phyloP scores from a whole-genome alignment of 2,888 invertebrate genomes.

The Ochropleura plecta region DNA sequence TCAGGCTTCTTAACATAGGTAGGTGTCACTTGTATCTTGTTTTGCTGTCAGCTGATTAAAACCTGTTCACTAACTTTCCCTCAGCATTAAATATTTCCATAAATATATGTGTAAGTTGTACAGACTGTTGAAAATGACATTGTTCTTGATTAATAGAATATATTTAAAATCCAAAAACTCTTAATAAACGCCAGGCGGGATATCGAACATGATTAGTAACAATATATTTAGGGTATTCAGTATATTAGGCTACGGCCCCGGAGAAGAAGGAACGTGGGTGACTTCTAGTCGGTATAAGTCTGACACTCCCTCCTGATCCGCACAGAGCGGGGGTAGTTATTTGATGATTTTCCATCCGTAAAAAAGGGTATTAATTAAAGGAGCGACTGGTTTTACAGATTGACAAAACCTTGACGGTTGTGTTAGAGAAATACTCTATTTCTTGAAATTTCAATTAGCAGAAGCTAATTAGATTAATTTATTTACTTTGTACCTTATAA shows the following conservation, averaged over 20 bases:
- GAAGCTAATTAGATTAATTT: constrained; percentile 52
- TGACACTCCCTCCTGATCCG: no score
- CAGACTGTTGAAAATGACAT: background rate
- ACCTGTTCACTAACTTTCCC: background rate
- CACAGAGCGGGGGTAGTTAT: no score
- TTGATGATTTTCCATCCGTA: no score
- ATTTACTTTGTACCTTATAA: constrained; percentile 22
- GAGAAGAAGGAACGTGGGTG: no score
- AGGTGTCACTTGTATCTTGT: background rate
- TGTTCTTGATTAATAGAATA: background rate
- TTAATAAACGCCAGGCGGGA: background rate
- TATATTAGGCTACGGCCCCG: no score
- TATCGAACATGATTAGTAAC: background rate
- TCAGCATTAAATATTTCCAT: background rate
- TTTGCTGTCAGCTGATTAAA: background rate
- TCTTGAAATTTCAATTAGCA: constrained; percentile 24
- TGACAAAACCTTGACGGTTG: constrained; percentile 10
- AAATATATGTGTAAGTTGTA: background rate
- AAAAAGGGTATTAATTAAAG: background rate
- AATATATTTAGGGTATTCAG: background rate
- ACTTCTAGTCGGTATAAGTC: no score
- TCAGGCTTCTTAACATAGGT: no score
- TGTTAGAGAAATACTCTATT: constrained; percentile 23
- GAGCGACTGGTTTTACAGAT: background rate
- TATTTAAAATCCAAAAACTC: background rate